These are phyloP conservation scores for Gyps fulvus DNA, from an alignment of 2,113 vertebrate genomes.

Conservation along the genomic window DNA sequence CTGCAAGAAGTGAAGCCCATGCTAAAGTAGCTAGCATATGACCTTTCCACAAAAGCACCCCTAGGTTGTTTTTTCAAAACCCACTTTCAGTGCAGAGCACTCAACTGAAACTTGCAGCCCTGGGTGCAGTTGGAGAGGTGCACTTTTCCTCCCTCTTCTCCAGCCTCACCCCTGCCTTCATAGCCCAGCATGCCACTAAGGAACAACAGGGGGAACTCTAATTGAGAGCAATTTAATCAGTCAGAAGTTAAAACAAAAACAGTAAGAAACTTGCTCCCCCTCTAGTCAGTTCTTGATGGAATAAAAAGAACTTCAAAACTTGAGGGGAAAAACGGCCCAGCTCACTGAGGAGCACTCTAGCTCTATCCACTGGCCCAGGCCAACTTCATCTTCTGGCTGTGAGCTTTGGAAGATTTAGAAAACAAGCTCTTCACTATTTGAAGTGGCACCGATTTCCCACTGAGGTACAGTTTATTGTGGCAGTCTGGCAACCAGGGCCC, in stretches of 20 bases:
- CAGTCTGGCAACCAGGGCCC: constrained; percentile 77
- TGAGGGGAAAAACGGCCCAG: not conserved
- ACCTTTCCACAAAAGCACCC: not conserved
- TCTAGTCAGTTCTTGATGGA: not conserved
- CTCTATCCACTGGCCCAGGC: constrained; percentile 75
- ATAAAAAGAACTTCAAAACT: not conserved
- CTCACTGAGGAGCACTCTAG: not conserved
- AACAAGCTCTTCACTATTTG: constrained; percentile 93
- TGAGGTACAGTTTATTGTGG: constrained; percentile 94
- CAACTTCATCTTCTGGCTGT: constrained; percentile 87
- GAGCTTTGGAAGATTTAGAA: constrained; percentile 90
- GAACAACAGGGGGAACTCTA: not conserved
- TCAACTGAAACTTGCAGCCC: not conserved
- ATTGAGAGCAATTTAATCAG: constrained; percentile 6
- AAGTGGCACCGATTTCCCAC: constrained; percentile 90
- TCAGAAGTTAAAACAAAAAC: not conserved
- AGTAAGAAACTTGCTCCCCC: not conserved
- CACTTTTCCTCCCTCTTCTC: not conserved
- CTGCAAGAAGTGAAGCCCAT: not conserved
- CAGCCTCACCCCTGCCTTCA: not conserved
- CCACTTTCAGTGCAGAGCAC: not conserved
- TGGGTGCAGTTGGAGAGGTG: not conserved
- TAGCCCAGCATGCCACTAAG: not conserved
- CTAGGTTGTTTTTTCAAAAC: not conserved
- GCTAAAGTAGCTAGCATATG: not conserved